Evolutionary conservation across 2,797 vertebrate genomes (phyloP), one percentile per base, ranked within the genome.

Genomic region (Lepilemur ruficaudatus): DNA sequence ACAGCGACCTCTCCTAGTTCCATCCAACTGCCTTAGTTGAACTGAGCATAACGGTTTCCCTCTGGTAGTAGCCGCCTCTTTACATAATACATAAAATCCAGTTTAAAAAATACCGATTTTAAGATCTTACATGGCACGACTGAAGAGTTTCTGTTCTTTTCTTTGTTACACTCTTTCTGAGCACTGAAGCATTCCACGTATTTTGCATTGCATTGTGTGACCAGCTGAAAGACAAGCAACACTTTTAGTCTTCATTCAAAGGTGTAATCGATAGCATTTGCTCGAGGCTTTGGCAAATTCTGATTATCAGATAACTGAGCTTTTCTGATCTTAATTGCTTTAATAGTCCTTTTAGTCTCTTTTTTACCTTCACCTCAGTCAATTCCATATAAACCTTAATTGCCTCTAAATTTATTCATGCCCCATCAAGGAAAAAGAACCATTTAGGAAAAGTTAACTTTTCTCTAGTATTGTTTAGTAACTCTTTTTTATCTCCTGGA

Each of bases 161-260:
- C 99, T 99, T 99, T 99, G 99, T 99, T 99, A 98, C 99, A 99
- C 97, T 99, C 99, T 98, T 99, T 99, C 98, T 99, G 99, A 96
- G 99, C 99, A 72, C 99, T 99, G 97, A 99, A 99, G 98, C 99
- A 99, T 97, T 99, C 99, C 97, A 99, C 98, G 0, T 99, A 99
- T 95, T 99, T 99, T 72, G 99, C 99, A 98, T 99, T 99, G 98
- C 99, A 99, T 95, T 99, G 99, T 96, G 99, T 99, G 98, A 99
- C 99, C 98, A 99, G 98, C 99, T 99, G 99, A 96, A 98, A 98
- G 96, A 93, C 98, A 98, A 98, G 65, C 57, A 84, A 78, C 22
- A 52, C 15, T 76, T 97, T 97, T 32, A 97, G 95, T 94, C 78
- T 94, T 98, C 87, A 75, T 83, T 95, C 86, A 72, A 14, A 69